Conservation (phyloP, 2,113 vertebrate genomes). For the Tor tambroides region DNA sequence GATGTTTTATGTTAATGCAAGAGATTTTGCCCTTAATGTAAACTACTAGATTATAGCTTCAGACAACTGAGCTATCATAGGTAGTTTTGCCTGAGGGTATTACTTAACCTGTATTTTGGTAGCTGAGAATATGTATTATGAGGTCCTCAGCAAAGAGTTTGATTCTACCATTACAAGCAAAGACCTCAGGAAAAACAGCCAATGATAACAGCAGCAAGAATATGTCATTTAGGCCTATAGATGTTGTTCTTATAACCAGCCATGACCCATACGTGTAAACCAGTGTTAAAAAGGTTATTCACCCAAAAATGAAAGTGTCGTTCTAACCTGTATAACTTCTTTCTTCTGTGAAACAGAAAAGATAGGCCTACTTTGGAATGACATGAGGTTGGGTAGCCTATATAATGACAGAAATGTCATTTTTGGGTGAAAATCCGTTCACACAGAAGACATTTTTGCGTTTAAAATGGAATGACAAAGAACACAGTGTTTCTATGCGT, state of each 20-base stretch:
- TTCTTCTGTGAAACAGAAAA: not conserved
- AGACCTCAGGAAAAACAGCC: constrained; percentile 37
- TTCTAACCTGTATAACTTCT: not conserved
- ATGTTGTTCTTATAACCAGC: constrained; percentile 13
- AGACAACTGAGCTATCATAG: constrained; percentile 26
- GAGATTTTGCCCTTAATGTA: constrained; percentile 20
- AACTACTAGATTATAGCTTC: constrained; percentile 33
- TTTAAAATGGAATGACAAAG: not conserved
- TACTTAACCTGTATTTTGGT: constrained; percentile 13
- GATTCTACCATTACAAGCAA: not conserved
- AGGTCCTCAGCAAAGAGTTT: not conserved
- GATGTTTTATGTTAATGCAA: constrained; percentile 20
- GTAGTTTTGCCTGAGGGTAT: constrained; percentile 23
- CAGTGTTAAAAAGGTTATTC: not conserved
- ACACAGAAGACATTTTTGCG: not conserved
- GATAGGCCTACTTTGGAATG: not conserved
- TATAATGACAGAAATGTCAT: not conserved
- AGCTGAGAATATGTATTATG: not conserved
- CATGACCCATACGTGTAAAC: not conserved
- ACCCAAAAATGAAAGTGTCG: not conserved
- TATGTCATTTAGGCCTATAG: constrained; percentile 3
- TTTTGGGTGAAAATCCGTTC: not conserved
- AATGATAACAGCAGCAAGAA: constrained; percentile 29
- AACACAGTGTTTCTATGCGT: not conserved
- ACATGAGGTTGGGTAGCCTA: not conserved